Conservation (phyloP, 1,140 invertebrate species). For the Nebria ingens region DNA sequence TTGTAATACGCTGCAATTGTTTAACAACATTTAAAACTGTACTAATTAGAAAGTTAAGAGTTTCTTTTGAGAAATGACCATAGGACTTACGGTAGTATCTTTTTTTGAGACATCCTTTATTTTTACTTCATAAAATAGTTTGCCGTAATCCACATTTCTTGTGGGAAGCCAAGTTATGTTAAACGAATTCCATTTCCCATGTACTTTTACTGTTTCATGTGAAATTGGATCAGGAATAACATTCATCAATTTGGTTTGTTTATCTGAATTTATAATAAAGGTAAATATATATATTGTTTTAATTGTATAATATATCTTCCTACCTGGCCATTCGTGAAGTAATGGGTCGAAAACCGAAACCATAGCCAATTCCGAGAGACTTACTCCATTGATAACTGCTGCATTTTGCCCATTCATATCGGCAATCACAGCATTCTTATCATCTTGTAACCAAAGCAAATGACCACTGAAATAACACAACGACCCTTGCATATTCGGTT, state of each 20-base stretch:
- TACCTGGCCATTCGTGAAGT: conserved; percentile 46
- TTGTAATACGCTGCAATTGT: conserved; percentile 41
- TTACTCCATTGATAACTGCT: conserved; percentile 54
- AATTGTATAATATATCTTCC: neutral
- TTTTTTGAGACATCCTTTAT: conserved; percentile 39
- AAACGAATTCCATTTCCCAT: conserved; percentile 63
- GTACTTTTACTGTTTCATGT: conserved; percentile 48
- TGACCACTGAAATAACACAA: conserved; percentile 69
- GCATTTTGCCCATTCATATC: conserved; percentile 65
- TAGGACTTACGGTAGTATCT: conserved; percentile 26
- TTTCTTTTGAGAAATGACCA: neutral
- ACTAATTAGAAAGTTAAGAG: too few species aligned
- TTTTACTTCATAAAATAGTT: conserved; percentile 73
- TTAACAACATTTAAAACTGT: too few species aligned
- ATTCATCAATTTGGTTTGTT: conserved; percentile 36
- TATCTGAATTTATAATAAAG: too few species aligned
- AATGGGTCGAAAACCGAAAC: conserved; percentile 62
- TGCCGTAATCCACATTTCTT: conserved; percentile 62
- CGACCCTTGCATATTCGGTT: conserved; percentile 46
- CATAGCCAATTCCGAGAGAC: conserved; percentile 51
- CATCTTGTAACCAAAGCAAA: conserved; percentile 69
- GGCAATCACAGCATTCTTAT: conserved; percentile 64
- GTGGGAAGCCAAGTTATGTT: conserved; percentile 70
- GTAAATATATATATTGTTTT: neutral
- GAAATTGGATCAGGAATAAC: conserved; percentile 61